Conservation (phyloP, 2,113 vertebrate species). For the Sterrhoptilus dennistouni region DNA sequence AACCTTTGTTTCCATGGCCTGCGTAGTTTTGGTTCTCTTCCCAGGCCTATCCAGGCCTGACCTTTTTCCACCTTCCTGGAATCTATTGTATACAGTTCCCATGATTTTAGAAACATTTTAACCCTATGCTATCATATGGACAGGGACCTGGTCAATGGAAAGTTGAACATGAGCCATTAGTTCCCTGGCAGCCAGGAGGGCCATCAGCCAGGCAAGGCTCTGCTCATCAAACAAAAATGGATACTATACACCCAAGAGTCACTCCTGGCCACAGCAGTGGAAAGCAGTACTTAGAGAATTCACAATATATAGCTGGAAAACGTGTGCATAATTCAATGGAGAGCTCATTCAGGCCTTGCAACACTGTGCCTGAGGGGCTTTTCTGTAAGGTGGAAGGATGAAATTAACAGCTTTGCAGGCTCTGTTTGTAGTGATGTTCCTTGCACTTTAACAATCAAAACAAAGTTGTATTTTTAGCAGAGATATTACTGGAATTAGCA, state of each 20-base stretch:
- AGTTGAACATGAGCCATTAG: fast-evolving
- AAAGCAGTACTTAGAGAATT: neutral
- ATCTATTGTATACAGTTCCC: too few relatives aligned
- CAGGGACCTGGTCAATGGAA: fast-evolving
- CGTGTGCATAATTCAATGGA: fast-evolving
- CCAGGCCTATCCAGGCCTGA: too few relatives aligned
- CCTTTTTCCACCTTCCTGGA: too few relatives aligned
- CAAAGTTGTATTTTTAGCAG: neutral
- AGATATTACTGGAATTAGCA: neutral
- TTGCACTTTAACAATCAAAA: neutral
- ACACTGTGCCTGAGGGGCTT: neutral
- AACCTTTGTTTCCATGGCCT: too few relatives aligned
- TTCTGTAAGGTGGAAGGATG: neutral
- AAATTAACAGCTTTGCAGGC: neutral
- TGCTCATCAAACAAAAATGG: neutral
- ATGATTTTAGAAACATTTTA: too few relatives aligned
- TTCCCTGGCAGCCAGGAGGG: neutral
- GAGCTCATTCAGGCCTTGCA: neutral
- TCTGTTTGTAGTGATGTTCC: neutral
- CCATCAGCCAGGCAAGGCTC: fast-evolving
- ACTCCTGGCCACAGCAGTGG: neutral
- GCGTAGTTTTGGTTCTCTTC: too few relatives aligned
- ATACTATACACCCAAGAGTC: neutral
- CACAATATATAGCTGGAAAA: neutral
- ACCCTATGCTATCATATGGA: too few relatives aligned